Percentiles rank a stretch among this genome's conserved stretches.
phyloP scores from a whole-genome alignment of 2,113 vertebrate species.

The Hyperopisus bebe region DNA sequence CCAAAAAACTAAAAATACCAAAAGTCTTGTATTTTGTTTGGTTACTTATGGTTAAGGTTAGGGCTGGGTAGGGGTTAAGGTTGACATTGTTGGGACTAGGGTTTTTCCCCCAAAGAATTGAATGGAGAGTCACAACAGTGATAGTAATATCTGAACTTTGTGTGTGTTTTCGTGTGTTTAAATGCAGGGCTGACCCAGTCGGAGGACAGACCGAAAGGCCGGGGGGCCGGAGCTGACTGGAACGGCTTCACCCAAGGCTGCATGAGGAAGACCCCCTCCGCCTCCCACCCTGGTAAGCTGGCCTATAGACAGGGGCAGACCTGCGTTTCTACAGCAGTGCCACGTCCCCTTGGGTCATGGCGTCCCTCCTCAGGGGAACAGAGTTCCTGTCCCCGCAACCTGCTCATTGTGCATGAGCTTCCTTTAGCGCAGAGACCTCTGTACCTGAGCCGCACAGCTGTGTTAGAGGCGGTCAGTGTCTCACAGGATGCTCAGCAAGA shows the following conservation, averaged over 20 bases:
- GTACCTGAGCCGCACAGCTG: neutral
- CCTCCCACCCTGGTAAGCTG: constrained; percentile 5
- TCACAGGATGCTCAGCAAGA: neutral
- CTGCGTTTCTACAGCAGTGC: neutral
- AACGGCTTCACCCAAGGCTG: constrained; percentile 58
- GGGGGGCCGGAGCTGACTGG: constrained; percentile 72
- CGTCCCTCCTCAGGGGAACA: neutral
- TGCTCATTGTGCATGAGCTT: neutral
- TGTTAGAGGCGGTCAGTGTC: neutral
- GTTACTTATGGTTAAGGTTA: neutral
- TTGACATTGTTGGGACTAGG: neutral
- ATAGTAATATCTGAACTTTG: neutral
- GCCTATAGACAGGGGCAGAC: neutral
- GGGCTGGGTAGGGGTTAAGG: neutral
- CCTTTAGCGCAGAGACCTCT: neutral
- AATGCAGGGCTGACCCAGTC: constrained; percentile 80
- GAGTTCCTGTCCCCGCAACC: neutral
- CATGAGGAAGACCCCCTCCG: constrained; percentile 68
- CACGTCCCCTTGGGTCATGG: neutral
- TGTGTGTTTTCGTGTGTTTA: neutral
- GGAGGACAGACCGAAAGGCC: constrained; percentile 84
- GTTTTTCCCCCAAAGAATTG: neutral
- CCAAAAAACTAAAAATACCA: neutral
- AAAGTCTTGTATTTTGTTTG: neutral
- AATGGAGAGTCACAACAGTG: neutral